phyloP scores from a whole-genome alignment of 2,113 vertebrate genomes.

The Phalacrocorax pelagicus region DNA sequence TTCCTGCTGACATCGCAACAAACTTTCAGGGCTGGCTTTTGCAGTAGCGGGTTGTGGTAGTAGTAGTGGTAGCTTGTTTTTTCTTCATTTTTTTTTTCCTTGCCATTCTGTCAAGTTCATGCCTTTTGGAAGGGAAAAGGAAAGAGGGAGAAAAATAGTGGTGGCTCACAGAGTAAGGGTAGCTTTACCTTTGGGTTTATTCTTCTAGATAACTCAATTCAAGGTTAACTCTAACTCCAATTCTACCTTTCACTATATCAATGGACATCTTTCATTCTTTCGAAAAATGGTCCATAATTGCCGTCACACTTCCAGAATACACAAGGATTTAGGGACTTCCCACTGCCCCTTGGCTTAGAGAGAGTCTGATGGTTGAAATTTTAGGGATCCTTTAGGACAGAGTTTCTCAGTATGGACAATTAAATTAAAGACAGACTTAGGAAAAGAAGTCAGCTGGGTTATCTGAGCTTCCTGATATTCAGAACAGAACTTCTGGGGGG shows the following conservation, averaged over 20 bases:
- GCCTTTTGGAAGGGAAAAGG: neutral
- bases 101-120: neutral
- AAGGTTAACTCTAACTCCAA: neutral
- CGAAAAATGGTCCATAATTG: neutral
- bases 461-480: neutral
- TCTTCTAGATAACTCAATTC: neutral
- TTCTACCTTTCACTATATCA: neutral
- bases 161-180: neutral
- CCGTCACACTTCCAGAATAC: neutral
- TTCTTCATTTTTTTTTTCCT: neutral
- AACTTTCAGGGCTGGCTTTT: conserved; percentile 20
- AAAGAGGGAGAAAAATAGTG: neutral
- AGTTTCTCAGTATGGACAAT: neutral
- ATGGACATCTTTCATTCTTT: neutral
- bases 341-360: neutral
- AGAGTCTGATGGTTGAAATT: neutral
- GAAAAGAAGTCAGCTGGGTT: neutral
- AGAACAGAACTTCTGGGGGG: neutral
- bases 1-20: conserved; percentile 50
- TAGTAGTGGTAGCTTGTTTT: neutral
- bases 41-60: neutral
- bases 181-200: neutral
- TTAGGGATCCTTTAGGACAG: neutral
- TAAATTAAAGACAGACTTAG: neutral
- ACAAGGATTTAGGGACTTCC: neutral